Percentiles rank a stretch among this genome's conserved stretches.
Conservation (phyloP, 2,797 vertebrate genomes). For the Gadopsis marmoratus region DNA sequence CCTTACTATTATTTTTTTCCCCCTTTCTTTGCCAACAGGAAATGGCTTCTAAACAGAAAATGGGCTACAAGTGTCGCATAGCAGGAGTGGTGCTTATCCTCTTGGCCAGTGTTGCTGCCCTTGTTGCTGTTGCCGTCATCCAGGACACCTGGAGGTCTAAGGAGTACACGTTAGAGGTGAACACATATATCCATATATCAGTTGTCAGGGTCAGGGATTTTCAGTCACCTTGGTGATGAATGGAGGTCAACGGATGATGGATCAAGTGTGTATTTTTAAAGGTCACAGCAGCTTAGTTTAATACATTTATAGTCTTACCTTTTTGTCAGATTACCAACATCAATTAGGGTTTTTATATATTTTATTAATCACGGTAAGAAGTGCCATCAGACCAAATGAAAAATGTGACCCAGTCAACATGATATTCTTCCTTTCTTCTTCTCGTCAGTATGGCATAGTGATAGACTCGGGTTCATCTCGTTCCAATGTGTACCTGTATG, state of each 20-base stretch:
- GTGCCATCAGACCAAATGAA: not conserved
- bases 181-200: no score
- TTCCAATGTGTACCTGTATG: conserved; percentile 92
- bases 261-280: conserved; percentile 1
- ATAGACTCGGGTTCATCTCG: conserved; percentile 95
- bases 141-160: conserved; percentile 86
- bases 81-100: conserved; percentile 85
- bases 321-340: not conserved
- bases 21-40: conserved; percentile 61
- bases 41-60: conserved; percentile 75
- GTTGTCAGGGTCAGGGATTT: conserved; percentile 3
- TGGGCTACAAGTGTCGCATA: conserved; percentile 85
- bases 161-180: conserved; percentile 89
- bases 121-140: conserved; percentile 89
- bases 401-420: conserved; percentile 1
- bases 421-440: conserved; percentile 1
- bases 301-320: not conserved
- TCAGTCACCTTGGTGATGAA: conserved; percentile 2
- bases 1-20: conserved; percentile 1
- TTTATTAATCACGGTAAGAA: not conserved
- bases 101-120: conserved; percentile 88
- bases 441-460: conserved; percentile 93
- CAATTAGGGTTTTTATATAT: not conserved
- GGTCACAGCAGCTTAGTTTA: not conserved
- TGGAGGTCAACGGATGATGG: not conserved